Base-by-base conservation (phyloP, 1,140 invertebrate species). In the Procambarus clarkii region DNA sequence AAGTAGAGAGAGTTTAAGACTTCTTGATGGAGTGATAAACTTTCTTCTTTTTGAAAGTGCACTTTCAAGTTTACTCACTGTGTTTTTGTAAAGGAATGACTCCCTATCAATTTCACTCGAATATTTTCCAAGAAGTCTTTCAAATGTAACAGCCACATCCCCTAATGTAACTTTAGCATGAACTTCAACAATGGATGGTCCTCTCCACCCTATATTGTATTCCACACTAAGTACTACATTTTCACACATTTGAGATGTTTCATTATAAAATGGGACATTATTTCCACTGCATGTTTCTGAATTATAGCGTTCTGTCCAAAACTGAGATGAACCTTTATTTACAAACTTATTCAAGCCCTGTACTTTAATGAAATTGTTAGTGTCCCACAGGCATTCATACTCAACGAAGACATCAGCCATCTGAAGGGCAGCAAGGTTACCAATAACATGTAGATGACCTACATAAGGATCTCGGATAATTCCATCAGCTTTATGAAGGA, bases 141-240 rank as follows among this genome's bases (percentile, higher is more conserved):
- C 87, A 34, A 79, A 24, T 3, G 46, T 64, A 60, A 91, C 74
- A 69, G 82, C 71, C 15, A 91, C 54, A 79, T 69, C 69, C n/a
- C 88, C 88, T 11, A 91, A 44, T n/a, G n/a, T 85, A 54, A 91
- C 80, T 46, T 78, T 85, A n/a, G 76, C 81, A 79, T 78, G 34
- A 69, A 91, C 50, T 60, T 91, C 76, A 84, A 21, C 11, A 45
- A 91, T 85, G 71, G 21, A 77, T 18, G 88, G 50, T 46, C 88
- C 88, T 69, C 60, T 79, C 88, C 88, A 91, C n/a, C 34, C 77
- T 5, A 91, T 78, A 34, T 64, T 60, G 60, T 91, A 91, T 78
- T 80, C 88, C 54, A 91, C 88, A 85, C 76, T 46, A 44, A 91
- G 50, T 8, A 91, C 88, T 18, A 85, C 88, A 86, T 91, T 85